phyloP scores from a whole-genome alignment of 2,113 vertebrate genomes.

The Chrysochloris asiatica region DNA sequence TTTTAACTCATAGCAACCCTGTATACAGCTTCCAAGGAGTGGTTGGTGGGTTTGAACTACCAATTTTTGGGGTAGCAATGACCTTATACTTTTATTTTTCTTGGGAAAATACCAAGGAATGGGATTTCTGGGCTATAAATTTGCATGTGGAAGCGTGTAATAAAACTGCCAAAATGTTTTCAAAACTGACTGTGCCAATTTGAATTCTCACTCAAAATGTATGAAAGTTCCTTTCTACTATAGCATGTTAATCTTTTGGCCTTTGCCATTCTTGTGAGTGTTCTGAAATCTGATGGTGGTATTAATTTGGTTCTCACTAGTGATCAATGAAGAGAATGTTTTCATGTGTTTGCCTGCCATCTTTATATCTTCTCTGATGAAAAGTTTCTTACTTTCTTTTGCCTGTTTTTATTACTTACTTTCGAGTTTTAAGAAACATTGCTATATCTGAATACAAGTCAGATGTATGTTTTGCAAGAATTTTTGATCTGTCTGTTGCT shows the following conservation, averaged over 20 bases:
- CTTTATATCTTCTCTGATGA: background rate
- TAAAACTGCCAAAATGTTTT: constrained; percentile 1
- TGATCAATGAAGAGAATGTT: background rate
- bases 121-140: background rate
- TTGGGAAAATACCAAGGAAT: background rate
- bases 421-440: background rate
- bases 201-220: background rate
- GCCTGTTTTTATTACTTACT: background rate
- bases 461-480: constrained; percentile 9
- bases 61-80: too few species aligned
- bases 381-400: constrained; percentile 1
- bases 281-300: too few species aligned
- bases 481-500: background rate
- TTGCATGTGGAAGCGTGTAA: background rate
- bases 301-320: background rate
- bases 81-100: too few species aligned
- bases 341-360: background rate
- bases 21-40: too few species aligned
- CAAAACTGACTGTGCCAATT: background rate
- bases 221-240: background rate
- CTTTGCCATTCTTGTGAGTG: background rate
- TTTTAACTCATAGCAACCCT: too few species aligned
- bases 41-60: too few species aligned
- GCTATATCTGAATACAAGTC: background rate
- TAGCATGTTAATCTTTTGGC: background rate